phyloP scores from a whole-genome alignment of 2,113 vertebrate species.

The Phylloscopus trochilus region DNA sequence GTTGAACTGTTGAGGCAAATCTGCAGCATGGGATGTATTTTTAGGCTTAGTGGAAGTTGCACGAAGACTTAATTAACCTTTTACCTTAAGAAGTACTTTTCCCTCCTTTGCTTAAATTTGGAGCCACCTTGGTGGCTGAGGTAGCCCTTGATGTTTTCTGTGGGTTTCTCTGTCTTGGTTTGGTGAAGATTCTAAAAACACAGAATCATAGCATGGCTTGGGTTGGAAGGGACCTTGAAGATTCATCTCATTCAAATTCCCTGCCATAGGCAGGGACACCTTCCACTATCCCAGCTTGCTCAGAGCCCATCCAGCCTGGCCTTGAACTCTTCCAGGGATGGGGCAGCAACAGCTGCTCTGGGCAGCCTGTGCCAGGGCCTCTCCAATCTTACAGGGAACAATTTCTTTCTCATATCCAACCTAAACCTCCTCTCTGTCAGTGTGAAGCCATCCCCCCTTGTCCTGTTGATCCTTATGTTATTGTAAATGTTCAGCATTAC shows the following conservation, averaged over 20 bases:
- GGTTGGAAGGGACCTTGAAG: not conserved
- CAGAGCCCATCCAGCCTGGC: not conserved
- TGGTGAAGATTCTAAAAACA: not conserved
- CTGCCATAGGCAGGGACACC: not conserved
- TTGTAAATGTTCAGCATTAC: not conserved
- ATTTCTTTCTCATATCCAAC: not conserved
- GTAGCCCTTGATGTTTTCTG: not conserved
- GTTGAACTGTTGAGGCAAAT: slow-evolving; percentile 1
- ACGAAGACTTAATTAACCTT: slow-evolving; percentile 7
- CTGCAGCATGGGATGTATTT: not conserved
- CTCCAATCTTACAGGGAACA: rapidly evolving
- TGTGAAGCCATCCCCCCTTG: not conserved
- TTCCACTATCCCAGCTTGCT: rapidly evolving
- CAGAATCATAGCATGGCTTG: not conserved
- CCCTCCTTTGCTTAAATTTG: not conserved
- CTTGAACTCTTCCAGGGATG: not conserved
- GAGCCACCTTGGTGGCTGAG: not conserved
- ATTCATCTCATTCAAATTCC: not conserved
- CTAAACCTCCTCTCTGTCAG: not conserved
- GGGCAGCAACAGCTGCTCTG: not conserved
- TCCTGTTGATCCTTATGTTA: not conserved
- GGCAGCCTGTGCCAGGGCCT: not conserved
- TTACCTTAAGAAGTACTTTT: not conserved
- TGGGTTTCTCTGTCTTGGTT: not conserved
- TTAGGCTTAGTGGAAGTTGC: not conserved